A percentile compares a stretch with the other conserved stretches of the same genome.
Conservation (phyloP, 1,140 invertebrate genomes). For the Drosophila ambigua region DNA sequence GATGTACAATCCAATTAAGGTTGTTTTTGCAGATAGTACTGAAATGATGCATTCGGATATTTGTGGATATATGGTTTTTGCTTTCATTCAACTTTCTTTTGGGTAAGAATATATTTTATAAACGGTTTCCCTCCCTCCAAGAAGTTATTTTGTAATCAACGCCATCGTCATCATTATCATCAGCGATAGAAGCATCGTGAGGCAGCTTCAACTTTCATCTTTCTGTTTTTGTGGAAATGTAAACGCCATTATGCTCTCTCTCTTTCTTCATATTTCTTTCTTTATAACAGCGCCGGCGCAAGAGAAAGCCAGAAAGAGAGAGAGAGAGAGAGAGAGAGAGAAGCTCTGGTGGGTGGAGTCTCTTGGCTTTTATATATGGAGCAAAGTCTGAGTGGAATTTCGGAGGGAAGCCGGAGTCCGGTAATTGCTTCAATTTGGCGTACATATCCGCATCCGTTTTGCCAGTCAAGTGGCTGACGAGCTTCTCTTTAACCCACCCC, state of each 20-base stretch:
- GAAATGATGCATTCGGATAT: no score
- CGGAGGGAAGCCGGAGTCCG: conserved; percentile 43
- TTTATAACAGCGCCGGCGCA: conserved; percentile 48
- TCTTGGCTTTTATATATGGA: conserved; percentile 36
- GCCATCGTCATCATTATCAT: conserved; percentile 43
- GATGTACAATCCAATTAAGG: conserved; percentile 68
- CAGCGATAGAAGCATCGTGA: neutral
- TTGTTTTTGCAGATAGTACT: conserved; percentile 25
- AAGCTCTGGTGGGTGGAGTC: conserved; percentile 63
- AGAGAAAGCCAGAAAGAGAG: conserved; percentile 22
- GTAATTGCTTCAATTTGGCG: conserved; percentile 77
- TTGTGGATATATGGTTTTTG: conserved; percentile 29
- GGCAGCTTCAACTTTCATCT: conserved; percentile 21
- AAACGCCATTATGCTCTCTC: conserved; percentile 54
- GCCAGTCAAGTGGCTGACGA: conserved; percentile 58
- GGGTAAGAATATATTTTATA: conserved; percentile 24
- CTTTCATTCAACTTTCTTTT: conserved; percentile 45
- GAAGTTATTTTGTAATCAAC: conserved; percentile 44
- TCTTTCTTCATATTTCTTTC: neutral
- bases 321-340: conserved; percentile 17
- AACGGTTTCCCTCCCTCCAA: neutral
- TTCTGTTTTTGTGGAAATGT: neutral
- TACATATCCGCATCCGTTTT: conserved; percentile 62
- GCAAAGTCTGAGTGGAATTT: conserved; percentile 24
- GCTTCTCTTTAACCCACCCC: neutral